phyloP scores from a whole-genome alignment of 1,140 invertebrate species.

The Bemisia tabaci region DNA sequence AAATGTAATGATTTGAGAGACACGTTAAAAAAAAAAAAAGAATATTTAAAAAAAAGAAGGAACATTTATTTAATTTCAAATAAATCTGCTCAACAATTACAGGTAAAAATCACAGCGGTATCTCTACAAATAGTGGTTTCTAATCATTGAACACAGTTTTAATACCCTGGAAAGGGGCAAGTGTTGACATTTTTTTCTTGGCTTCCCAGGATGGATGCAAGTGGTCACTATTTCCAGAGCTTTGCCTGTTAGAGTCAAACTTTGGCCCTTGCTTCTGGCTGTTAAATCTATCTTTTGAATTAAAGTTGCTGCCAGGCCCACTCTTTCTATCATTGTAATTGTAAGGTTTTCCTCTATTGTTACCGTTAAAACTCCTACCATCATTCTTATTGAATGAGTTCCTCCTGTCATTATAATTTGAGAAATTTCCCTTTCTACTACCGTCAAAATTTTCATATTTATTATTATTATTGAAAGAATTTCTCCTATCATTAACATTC shows the following conservation, averaged over 20 bases:
- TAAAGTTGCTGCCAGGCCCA: background rate
- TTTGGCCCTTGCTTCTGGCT: too few species aligned
- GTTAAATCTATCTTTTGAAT: too few species aligned
- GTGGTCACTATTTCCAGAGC: conserved; percentile 2
- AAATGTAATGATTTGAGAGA: too few species aligned
- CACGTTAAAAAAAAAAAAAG: too few species aligned
- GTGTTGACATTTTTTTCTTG: conserved; percentile 35
- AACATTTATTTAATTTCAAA: too few species aligned
- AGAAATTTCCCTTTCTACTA: background rate
- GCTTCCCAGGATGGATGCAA: conserved; percentile 46
- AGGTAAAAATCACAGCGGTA: too few species aligned
- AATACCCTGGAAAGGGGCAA: conserved; percentile 34
- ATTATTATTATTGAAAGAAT: background rate
- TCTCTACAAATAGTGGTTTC: conserved; percentile 1
- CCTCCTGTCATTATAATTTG: background rate
- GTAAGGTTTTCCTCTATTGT: too few species aligned
- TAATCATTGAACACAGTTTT: conserved; percentile 33
- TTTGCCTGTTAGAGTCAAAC: conserved; percentile 26
- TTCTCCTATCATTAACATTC: background rate
- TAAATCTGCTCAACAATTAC: too few species aligned
- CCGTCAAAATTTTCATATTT: background rate
- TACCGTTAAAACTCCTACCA: background rate
- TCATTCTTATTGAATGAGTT: background rate
- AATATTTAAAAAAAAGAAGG: too few species aligned
- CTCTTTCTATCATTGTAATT: background rate